phyloP scores from a whole-genome alignment of 2,113 vertebrate species.

The Bungarus multicinctus region DNA sequence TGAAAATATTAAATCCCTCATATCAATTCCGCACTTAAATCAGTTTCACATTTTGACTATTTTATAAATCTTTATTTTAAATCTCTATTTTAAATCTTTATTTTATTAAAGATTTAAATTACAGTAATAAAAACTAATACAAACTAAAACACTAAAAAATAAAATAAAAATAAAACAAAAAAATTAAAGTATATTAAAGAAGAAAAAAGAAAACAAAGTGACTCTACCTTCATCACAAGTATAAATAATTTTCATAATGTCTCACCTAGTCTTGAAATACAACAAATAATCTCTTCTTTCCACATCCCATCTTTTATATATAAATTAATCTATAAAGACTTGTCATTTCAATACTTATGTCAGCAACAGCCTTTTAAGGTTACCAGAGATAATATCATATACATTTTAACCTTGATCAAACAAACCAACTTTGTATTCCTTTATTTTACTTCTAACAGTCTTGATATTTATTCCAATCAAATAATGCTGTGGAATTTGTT shows the following conservation, averaged over 20 bases:
- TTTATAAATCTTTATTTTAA: background rate
- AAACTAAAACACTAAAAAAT: background rate
- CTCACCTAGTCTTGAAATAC: background rate
- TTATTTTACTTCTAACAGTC: background rate
- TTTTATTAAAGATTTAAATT: background rate
- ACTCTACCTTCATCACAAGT: background rate
- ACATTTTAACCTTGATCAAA: background rate
- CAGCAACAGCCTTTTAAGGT: background rate
- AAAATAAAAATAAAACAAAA: background rate
- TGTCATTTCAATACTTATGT: background rate
- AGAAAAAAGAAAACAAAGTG: background rate
- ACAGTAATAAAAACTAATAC: background rate
- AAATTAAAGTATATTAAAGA: background rate
- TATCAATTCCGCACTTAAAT: background rate
- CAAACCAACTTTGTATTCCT: background rate
- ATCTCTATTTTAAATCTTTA: too few species aligned
- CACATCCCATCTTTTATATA: background rate
- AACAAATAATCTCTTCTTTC: background rate
- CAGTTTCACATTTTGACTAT: constrained; percentile 12
- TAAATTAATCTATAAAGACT: background rate
- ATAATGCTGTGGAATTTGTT: background rate
- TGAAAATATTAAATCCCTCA: background rate
- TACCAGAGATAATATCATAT: background rate
- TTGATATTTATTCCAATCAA: background rate
- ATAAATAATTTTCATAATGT: background rate